Evolutionary conservation across 2,888 invertebrate genomes (phyloP).

Genomic region (Sepiola atlantica): DNA sequence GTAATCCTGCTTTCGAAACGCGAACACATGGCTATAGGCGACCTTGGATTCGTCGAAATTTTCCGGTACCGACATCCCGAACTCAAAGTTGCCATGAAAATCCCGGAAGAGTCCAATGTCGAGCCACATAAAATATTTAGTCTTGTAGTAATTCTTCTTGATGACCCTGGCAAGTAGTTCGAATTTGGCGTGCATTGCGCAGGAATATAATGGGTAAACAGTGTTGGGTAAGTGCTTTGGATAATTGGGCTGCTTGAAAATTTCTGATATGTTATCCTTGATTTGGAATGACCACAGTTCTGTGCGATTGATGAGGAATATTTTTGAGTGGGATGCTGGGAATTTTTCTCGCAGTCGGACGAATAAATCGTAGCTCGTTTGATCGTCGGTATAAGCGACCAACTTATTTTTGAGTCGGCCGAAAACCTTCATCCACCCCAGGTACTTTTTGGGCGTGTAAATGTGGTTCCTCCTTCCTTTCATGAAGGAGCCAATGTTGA

Average conservation of each 20-base stretch:
- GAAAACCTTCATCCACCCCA: slow-evolving; percentile 66
- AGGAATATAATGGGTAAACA: slow-evolving; percentile 65
- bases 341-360: slow-evolving; percentile 55
- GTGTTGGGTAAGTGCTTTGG: slow-evolving; percentile 67
- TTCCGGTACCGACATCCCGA: slow-evolving; percentile 55
- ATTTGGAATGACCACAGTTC: slow-evolving; percentile 63
- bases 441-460: slow-evolving; percentile 58
- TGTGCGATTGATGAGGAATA: slow-evolving; percentile 55
- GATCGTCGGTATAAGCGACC: slow-evolving; percentile 62
- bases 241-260: slow-evolving; percentile 62
- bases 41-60: slow-evolving; percentile 57
- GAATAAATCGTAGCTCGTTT: slow-evolving; percentile 55
- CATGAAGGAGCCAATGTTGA: slow-evolving; percentile 58
- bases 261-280: slow-evolving; percentile 55
- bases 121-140: slow-evolving; percentile 67
- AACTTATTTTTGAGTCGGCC: slow-evolving; percentile 62
- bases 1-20: slow-evolving; percentile 51
- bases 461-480: slow-evolving; percentile 53
- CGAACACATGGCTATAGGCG: slow-evolving; percentile 53
- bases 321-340: slow-evolving; percentile 55
- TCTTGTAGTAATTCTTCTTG: slow-evolving; percentile 58
- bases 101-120: slow-evolving; percentile 69
- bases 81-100: slow-evolving; percentile 52
- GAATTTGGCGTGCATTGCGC: slow-evolving; percentile 71
- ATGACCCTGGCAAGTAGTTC: slow-evolving; percentile 64